phyloP scores from a whole-genome alignment of 2,797 vertebrate genomes.

The Argentina silus region DNA sequence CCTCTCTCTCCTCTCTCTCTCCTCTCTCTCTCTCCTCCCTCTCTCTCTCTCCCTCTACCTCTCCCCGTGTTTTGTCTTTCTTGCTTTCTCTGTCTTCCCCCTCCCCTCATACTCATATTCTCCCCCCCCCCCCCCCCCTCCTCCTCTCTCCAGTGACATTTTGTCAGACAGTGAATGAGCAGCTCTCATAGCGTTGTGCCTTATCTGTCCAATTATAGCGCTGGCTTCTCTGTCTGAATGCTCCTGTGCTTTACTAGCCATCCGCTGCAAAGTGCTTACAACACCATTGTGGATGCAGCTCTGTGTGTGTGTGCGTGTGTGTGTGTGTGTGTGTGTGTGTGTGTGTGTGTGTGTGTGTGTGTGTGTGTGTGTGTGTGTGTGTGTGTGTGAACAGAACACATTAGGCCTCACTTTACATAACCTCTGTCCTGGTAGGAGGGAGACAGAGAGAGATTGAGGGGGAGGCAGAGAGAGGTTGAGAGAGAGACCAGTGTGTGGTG shows the following conservation, averaged over 20 bases:
- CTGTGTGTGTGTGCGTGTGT: background rate
- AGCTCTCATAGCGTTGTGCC: slow-evolving; percentile 26
- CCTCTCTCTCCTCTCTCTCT: slow-evolving; percentile 17
- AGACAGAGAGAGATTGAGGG: slow-evolving; percentile 19
- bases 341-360: background rate
- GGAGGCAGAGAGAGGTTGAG: slow-evolving; percentile 20
- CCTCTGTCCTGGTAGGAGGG: slow-evolving; percentile 31
- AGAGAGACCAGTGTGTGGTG: background rate
- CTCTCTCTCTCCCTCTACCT: slow-evolving; percentile 20
- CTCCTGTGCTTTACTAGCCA: background rate
- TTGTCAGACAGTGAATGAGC: slow-evolving; percentile 26
- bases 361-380: slow-evolving; percentile 14
- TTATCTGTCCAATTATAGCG: slow-evolving; percentile 26
- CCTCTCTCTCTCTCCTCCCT: background rate
- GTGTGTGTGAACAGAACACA: slow-evolving; percentile 19
- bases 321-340: slow-evolving; percentile 3
- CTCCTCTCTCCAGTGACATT: slow-evolving; percentile 39
- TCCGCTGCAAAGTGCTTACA: slow-evolving; percentile 27
- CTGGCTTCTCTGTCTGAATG: slow-evolving; percentile 31
- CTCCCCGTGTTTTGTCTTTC: background rate
- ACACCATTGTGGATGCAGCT: slow-evolving; percentile 26
- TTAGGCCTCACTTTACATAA: slow-evolving; percentile 51
- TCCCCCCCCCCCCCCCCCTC: slow-evolving; percentile 47
- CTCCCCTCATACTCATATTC: slow-evolving; percentile 11
- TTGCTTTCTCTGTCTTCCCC: slow-evolving; percentile 41